Base-by-base conservation (phyloP, 2,888 invertebrate genomes). In the Papilio elwesi region DNA sequence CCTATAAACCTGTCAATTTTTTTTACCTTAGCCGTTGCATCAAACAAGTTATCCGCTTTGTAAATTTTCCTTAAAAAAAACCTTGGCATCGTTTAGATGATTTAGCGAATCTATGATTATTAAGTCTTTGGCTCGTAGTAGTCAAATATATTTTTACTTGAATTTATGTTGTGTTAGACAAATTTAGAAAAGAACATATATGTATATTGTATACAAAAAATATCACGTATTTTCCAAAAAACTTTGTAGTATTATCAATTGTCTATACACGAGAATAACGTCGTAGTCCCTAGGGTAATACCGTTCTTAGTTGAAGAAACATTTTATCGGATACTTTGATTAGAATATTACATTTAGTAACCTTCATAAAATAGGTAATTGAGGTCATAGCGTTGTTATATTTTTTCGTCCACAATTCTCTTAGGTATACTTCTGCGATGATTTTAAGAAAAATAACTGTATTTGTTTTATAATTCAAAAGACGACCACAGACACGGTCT, bases 31-130 rank as follows among this genome's bases (percentile, higher is more conserved):
- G 53, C 26, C 11, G 43, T 38, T 47, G 11, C 6, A 47, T 53
- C 16, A 43, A 62, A 43, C 38, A 67, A 53, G 43, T 38, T 16
- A 53, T 8, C 59, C 6, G 10, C 1, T n/a, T 16, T 51, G 43
- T 51, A 43, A n/a, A 15, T 63, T 53, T 52, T 9, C 15, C 6
- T 16, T 47, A 4, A 13, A 64, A 64, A 49, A 76, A 74, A 73
- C 78, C 79, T 78, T 80, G 78, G 72, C 62, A 71, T 75, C 64
- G 68, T 76, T 75, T 77, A 73, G 67, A 66, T 74, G 59, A 71
- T 75, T 69, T 49, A 49, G 57, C 57, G 36, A 49, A 57, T 48
- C 36, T 59, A 9, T 36, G 26, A 26, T 36, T 13, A 49, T 16
- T 16, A 47, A 53, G 26, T 9, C 38, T 38, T 38, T 59, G 9